Evolutionary conservation across 1,140 invertebrate genomes (phyloP).

Genomic region (Papilio dardanus): DNA sequence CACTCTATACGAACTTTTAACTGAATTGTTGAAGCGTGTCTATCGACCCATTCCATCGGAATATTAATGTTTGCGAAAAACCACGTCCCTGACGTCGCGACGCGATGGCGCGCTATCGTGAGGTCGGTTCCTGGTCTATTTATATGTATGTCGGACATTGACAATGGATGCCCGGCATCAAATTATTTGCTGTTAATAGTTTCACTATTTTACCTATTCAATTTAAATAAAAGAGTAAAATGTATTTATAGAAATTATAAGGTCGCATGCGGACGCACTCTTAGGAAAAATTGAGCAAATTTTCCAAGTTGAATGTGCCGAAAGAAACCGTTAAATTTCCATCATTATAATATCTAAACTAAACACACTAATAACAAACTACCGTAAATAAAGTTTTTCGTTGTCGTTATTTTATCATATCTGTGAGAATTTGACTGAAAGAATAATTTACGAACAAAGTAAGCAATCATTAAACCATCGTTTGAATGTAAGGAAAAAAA

Average conservation of each 20-base stretch:
- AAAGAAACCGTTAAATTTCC: no score
- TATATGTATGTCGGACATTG: conserved; percentile 10
- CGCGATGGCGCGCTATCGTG: background rate
- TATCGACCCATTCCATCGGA: background rate
- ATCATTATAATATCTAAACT: no score
- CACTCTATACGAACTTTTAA: background rate
- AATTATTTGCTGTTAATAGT: background rate
- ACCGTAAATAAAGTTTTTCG: background rate
- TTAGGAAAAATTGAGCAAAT: background rate
- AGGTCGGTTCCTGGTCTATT: conserved; percentile 15
- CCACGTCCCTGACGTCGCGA: background rate
- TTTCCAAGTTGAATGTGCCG: background rate
- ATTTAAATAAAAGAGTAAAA: no score
- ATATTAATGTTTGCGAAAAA: conserved; percentile 17
- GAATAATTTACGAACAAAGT: background rate
- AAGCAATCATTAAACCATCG: background rate
- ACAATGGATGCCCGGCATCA: background rate
- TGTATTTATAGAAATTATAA: no score
- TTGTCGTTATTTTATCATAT: background rate
- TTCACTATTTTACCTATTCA: background rate
- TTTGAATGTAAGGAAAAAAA: background rate
- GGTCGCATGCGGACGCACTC: no score
- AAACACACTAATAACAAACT: no score
- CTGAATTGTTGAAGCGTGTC: background rate
- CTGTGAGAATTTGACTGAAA: background rate